These are phyloP conservation scores for Loris lydekkerianus DNA, from an alignment of 2,797 vertebrate species.

Conservation along the genomic window DNA sequence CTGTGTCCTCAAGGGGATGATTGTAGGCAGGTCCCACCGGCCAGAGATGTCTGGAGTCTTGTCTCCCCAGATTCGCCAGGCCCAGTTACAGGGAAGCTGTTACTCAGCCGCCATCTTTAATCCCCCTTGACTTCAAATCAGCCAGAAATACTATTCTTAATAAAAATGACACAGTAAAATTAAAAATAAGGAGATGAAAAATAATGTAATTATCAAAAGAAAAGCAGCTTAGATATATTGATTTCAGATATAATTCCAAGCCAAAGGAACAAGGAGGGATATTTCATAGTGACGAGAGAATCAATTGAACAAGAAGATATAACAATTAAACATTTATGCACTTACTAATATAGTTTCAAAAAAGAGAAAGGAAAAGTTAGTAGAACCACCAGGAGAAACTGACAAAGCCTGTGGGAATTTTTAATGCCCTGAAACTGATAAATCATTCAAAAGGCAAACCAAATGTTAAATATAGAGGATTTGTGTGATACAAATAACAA, in stretches of 20 bases:
- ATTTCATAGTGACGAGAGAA: too few species aligned
- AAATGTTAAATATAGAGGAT: background rate
- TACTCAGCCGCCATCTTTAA: too few species aligned
- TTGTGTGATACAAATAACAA: background rate
- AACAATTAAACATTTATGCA: too few species aligned
- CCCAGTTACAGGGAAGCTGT: too few species aligned
- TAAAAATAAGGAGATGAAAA: background rate
- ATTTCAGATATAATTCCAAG: background rate
- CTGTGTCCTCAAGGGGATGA: too few species aligned
- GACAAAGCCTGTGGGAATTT: background rate
- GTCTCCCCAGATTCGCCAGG: too few species aligned
- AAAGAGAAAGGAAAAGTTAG: background rate
- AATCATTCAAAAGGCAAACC: background rate
- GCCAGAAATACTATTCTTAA: too few species aligned
- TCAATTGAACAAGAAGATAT: too few species aligned
- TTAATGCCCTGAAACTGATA: background rate
- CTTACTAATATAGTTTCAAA: background rate
- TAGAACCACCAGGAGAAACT: background rate
- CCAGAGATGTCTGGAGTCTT: too few species aligned
- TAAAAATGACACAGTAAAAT: background rate
- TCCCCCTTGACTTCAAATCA: too few species aligned
- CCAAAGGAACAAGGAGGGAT: background rate
- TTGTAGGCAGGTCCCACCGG: too few species aligned
- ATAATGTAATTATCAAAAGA: background rate
- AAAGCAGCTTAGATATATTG: background rate